phyloP scores from a whole-genome alignment of 1,140 invertebrate genomes.

The Drosophila pectinifera region DNA sequence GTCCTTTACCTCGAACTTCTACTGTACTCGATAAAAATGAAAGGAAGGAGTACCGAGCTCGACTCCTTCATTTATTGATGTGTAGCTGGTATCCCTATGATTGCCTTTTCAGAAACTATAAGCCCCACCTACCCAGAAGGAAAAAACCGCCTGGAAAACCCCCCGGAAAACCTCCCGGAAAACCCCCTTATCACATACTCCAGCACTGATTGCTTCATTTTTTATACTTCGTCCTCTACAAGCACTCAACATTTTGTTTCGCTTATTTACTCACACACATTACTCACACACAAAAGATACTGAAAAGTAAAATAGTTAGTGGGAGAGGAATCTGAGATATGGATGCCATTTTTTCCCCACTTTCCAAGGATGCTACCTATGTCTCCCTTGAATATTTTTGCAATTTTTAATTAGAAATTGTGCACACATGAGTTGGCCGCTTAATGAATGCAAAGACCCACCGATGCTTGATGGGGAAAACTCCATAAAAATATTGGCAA shows the following conservation, averaged over 20 bases:
- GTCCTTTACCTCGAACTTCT: background rate
- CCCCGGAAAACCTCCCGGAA: background rate
- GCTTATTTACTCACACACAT: conserved; percentile 48
- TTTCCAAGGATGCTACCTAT: conserved; percentile 21
- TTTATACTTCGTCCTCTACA: conserved; percentile 47
- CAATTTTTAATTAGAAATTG: conserved; percentile 84
- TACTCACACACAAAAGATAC: conserved; percentile 7
- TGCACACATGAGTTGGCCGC: conserved; percentile 78
- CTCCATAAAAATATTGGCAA: background rate
- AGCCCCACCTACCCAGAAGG: background rate
- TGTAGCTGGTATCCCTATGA: conserved; percentile 73
- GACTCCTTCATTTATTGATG: conserved; percentile 77
- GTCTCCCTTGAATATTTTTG: conserved; percentile 67
- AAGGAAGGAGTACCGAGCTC: background rate
- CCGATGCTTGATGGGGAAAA: conserved; percentile 1
- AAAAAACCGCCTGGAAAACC: background rate
- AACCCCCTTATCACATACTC: conserved; percentile 14
- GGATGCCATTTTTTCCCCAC: background rate
- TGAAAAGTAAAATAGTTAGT: conserved; percentile 15
- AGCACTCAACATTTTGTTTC: conserved; percentile 64
- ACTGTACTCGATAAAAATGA: background rate
- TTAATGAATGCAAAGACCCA: conserved; percentile 69
- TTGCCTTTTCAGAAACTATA: conserved; percentile 66
- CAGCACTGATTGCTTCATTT: conserved; percentile 70
- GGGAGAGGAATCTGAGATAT: conserved; percentile 15